phyloP scores from a whole-genome alignment of 2,888 invertebrate species.

The Pharmacophagus antenor region DNA sequence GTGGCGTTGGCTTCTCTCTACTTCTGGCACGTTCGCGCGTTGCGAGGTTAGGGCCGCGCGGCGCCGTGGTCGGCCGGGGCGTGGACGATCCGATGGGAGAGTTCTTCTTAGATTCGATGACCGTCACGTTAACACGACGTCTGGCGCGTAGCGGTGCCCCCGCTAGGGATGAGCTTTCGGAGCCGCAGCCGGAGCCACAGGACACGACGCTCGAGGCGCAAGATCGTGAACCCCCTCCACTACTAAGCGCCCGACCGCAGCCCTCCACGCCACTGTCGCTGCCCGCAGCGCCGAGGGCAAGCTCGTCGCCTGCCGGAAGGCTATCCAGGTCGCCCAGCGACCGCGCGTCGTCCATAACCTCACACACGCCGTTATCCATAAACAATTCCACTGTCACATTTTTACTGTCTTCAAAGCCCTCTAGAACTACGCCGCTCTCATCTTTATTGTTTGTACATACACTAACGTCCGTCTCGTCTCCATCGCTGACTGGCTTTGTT shows the following conservation, averaged over 20 bases:
- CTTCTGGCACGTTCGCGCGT: slow-evolving; percentile 82
- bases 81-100: slow-evolving; percentile 77
- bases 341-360: slow-evolving; percentile 66
- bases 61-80: slow-evolving; percentile 74
- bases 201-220: slow-evolving; percentile 90
- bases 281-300: slow-evolving; percentile 81
- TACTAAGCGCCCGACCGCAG: slow-evolving; percentile 85
- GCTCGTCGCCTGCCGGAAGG: slow-evolving; percentile 67
- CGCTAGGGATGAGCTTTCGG: slow-evolving; percentile 88
- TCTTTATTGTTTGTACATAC: slow-evolving; percentile 46
- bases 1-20: slow-evolving; percentile 79
- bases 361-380: slow-evolving; percentile 56
- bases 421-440: slow-evolving; percentile 53
- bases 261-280: slow-evolving; percentile 92
- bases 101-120: slow-evolving; percentile 75
- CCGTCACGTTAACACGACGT: slow-evolving; percentile 81
- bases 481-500: slow-evolving; percentile 42
- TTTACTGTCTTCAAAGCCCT: slow-evolving; percentile 45
- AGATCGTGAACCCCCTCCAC: slow-evolving; percentile 84
- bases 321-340: slow-evolving; percentile 70
- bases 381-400: slow-evolving; percentile 45
- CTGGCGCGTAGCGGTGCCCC: slow-evolving; percentile 70
- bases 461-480: slow-evolving; percentile 43
- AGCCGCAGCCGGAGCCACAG: slow-evolving; percentile 89
- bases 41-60: slow-evolving; percentile 74